Percentiles rank a stretch among this genome's conserved stretches.
Evolutionary conservation across 2,113 vertebrate species (phyloP).

Genomic region (Zingel zingel): DNA sequence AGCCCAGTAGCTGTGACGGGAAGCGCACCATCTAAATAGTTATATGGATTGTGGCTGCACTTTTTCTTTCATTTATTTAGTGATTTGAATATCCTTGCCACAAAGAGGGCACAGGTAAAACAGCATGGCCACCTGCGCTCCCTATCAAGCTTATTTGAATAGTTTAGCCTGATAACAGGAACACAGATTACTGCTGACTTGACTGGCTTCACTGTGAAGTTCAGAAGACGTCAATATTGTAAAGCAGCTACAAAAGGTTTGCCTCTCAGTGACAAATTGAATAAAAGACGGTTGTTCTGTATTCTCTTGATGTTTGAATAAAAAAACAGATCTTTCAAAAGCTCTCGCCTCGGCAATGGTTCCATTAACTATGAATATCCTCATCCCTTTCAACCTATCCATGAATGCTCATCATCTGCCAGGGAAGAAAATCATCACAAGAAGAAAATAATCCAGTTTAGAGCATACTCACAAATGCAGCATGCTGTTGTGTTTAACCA

Average conservation of each 20-base stretch:
- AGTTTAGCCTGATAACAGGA: conserved; percentile 13
- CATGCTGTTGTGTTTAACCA: conserved; percentile 45
- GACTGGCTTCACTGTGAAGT: neutral
- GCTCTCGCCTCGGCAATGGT: conserved; percentile 9
- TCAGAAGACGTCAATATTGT: neutral
- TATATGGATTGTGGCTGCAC: neutral
- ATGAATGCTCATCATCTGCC: conserved; percentile 29
- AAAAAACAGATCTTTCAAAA: conserved; percentile 47
- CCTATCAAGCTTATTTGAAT: conserved; percentile 37
- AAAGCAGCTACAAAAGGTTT: conserved; percentile 5
- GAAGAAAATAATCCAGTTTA: conserved; percentile 43
- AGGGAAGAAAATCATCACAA: conserved; percentile 27
- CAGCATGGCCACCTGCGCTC: neutral
- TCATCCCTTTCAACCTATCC: conserved; percentile 42
- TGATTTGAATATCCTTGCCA: conserved; percentile 45
- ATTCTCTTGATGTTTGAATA: conserved; percentile 37
- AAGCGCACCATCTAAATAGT: neutral
- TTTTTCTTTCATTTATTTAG: neutral
- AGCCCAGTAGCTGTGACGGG: neutral
- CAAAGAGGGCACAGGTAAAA: conserved; percentile 36
- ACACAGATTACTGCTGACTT: conserved; percentile 39
- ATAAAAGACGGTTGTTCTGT: conserved; percentile 28
- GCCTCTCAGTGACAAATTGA: conserved; percentile 45
- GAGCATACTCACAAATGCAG: conserved; percentile 23
- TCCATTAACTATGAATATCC: conserved; percentile 40